Evolutionary conservation across 2,113 vertebrate species (phyloP).

Genomic region (Limanda limanda): DNA sequence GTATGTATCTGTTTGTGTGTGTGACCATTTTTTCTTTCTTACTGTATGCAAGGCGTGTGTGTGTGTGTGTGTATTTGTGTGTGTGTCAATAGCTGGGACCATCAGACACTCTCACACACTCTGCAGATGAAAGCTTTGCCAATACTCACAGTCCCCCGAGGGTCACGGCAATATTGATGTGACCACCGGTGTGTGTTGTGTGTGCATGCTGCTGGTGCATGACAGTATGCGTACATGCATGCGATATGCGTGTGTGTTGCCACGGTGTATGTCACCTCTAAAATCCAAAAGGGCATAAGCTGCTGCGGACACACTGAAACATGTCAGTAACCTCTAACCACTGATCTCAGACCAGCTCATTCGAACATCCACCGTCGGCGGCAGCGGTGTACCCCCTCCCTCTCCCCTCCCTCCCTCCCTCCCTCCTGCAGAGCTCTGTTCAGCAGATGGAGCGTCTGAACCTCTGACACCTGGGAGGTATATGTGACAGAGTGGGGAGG

Average conservation of each 20-base stretch:
- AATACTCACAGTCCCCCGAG: conserved; percentile 72
- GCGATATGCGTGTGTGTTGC: conserved; percentile 35
- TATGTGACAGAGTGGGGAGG: conserved; percentile 74
- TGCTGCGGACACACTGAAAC: conserved; percentile 38
- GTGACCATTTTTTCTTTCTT: neutral
- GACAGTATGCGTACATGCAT: conserved; percentile 1
- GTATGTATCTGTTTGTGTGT: neutral
- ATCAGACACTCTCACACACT: conserved; percentile 70
- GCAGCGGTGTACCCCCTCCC: neutral
- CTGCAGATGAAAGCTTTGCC: conserved; percentile 78
- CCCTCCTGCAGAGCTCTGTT: conserved; percentile 29
- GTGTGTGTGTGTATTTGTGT: conserved; percentile 21
- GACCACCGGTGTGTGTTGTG: conserved; percentile 57
- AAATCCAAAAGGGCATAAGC: conserved; percentile 56
- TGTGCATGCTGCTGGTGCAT: conserved; percentile 16
- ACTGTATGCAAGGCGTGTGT: conserved; percentile 24
- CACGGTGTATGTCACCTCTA: conserved; percentile 52
- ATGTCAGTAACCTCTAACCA: conserved; percentile 56
- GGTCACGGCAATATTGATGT: conserved; percentile 77
- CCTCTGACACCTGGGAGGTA: conserved; percentile 74
- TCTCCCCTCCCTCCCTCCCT: neutral
- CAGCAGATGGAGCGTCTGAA: conserved; percentile 58
- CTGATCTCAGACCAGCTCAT: conserved; percentile 52
- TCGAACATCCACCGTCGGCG: neutral
- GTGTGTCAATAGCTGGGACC: conserved; percentile 35